phyloP scores from a whole-genome alignment of 2,113 vertebrate genomes.

The Halichoerus grypus region DNA sequence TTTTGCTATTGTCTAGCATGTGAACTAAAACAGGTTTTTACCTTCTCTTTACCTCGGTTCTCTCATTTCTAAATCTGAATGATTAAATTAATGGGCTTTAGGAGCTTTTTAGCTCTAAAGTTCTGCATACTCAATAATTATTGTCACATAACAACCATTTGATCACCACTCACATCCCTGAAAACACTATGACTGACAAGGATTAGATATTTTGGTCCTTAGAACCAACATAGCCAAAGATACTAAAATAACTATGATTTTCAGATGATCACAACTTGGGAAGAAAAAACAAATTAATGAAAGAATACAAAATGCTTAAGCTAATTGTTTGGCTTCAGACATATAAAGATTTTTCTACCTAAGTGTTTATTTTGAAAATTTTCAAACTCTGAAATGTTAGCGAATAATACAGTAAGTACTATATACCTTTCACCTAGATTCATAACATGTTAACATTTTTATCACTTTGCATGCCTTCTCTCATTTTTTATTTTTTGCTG shows the following conservation, averaged over 20 bases:
- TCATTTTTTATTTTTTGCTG: constrained; percentile 59
- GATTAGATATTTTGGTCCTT: background rate
- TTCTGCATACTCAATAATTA: constrained; percentile 35
- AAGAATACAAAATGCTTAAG: constrained; percentile 15
- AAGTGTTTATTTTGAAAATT: constrained; percentile 27
- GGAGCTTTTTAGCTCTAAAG: background rate
- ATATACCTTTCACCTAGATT: background rate
- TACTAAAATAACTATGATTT: constrained; percentile 50
- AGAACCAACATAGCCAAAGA: background rate
- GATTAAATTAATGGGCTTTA: constrained; percentile 44
- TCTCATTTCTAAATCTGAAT: constrained; percentile 48
- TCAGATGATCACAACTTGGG: background rate
- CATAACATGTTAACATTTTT: constrained; percentile 16
- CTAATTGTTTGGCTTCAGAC: background rate
- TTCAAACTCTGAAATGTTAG: background rate
- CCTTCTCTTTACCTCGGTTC: constrained; percentile 29
- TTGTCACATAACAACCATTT: constrained; percentile 41
- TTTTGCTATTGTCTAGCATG: background rate
- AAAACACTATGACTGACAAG: constrained; percentile 35
- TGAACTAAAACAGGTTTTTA: constrained; percentile 32
- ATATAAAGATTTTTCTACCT: background rate
- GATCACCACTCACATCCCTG: background rate
- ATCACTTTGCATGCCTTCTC: background rate
- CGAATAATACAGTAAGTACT: constrained; percentile 34
- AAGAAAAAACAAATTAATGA: constrained; percentile 45